Conservation (phyloP, 2,888 invertebrate species). For the Lithophane ornitopus region DNA sequence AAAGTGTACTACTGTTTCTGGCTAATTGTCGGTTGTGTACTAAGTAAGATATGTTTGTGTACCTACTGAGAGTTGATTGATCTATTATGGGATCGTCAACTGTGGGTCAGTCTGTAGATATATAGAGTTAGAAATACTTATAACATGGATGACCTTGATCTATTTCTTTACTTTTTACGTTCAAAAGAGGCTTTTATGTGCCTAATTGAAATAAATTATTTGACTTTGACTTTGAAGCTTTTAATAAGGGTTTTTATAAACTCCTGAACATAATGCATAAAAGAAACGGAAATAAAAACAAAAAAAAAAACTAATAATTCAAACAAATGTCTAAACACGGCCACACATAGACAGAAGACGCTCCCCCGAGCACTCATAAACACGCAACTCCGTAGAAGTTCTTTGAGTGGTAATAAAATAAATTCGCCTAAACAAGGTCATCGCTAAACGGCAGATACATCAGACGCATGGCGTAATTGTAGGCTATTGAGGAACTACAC, state of each 20-base stretch:
- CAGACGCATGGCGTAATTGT: slow-evolving; percentile 33
- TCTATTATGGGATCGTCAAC: neutral
- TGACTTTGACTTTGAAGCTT: no score
- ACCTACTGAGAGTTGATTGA: slow-evolving; percentile 4
- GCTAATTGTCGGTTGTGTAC: slow-evolving; percentile 22
- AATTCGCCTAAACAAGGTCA: slow-evolving; percentile 49
- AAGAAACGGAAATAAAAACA: slow-evolving; percentile 1
- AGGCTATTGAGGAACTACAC: slow-evolving; percentile 11
- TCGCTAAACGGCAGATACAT: slow-evolving; percentile 38
- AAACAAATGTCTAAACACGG: slow-evolving; percentile 32
- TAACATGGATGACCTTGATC: neutral
- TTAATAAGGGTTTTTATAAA: neutral
- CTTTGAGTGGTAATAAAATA: slow-evolving; percentile 57
- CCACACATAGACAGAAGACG: slow-evolving; percentile 37
- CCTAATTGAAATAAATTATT: no score
- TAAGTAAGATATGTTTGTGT: slow-evolving; percentile 31
- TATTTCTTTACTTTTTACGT: no score
- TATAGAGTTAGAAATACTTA: neutral
- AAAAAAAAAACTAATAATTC: slow-evolving; percentile 27
- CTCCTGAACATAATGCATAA: neutral
- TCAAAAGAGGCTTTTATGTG: no score
- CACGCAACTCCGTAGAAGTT: slow-evolving; percentile 57
- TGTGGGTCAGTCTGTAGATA: neutral
- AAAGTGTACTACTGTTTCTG: slow-evolving; percentile 36
- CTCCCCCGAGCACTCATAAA: slow-evolving; percentile 48